Conservation (phyloP, 2,113 vertebrate species). For the Tringa solitaria region DNA sequence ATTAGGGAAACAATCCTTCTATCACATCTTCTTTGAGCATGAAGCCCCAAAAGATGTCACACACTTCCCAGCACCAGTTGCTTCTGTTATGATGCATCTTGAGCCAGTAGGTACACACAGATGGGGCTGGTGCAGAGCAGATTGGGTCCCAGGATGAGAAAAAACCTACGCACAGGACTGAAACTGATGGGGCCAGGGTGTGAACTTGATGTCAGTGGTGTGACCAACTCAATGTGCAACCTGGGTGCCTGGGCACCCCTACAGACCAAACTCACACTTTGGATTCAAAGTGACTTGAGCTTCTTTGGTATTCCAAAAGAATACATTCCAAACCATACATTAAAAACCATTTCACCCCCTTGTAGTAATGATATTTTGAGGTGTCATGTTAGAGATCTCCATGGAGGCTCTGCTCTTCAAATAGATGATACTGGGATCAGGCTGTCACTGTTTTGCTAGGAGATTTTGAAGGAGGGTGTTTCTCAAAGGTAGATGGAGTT, state of each 20-base stretch:
- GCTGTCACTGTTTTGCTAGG: background rate
- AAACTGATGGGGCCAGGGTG: fast-evolving
- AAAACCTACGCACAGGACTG: background rate
- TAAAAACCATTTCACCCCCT: background rate
- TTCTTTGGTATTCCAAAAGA: background rate
- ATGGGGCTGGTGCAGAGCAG: background rate
- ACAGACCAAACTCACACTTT: background rate
- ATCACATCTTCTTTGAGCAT: background rate
- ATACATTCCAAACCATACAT: background rate
- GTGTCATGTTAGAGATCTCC: background rate
- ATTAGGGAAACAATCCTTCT: background rate
- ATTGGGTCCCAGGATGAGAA: background rate
- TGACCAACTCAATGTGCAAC: fast-evolving
- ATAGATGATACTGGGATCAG: background rate
- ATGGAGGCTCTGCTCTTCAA: background rate
- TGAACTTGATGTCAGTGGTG: background rate
- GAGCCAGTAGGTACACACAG: background rate
- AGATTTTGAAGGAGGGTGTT: background rate
- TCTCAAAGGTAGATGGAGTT: background rate
- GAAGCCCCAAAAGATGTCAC: background rate
- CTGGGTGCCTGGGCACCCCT: too few relatives aligned
- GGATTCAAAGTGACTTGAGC: background rate
- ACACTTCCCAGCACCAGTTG: background rate
- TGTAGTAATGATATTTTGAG: background rate
- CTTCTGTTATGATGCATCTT: background rate